Base-by-base conservation (phyloP, 2,888 invertebrate genomes). In the Drosophila neoperkinsi region DNA sequence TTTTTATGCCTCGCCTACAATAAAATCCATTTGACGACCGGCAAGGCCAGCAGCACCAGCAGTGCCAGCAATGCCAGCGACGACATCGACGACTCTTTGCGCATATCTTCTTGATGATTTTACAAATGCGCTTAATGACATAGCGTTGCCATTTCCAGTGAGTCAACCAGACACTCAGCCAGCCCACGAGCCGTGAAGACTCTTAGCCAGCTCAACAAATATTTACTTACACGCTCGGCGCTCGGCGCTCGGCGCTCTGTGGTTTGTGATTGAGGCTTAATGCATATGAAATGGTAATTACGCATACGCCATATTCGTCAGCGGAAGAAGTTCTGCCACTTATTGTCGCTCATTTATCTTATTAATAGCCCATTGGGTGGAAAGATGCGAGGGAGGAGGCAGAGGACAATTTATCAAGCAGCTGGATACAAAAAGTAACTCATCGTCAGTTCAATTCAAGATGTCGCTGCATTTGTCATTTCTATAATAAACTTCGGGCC, bases 271-370 rank as follows among this genome's bases (percentile, higher is more conserved):
- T 79, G 89, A 73, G 79, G 74, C 88, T 84, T 90, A 90, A 85
- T 88, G 90, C 85, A 85, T 85, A 90, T 88, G 85, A 88, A 90
- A 90, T 90, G 88, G 90, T 90, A 85, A 85, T 85, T 85, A 85
- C 85, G 85, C 88, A 88, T 90, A 76, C 83, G 90, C 78, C 85
- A 71, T 78, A 74, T 88, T 84, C 83, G 85, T 70, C 90, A 80
- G 71, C 80, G 89, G 82, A 88, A 84, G 84, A 74, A 68, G 71
- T 67, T 66, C 71, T 71, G 62, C 67, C 78, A 90, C 83, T 90
- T 88, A 85, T 88, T 88, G 85, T 71, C 78, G 90, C 90, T 85
- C 85, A 85, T 85, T 85, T 85, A 85, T 85, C 85, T 85, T 85
- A 82, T 85, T 88, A 85, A 85, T 90, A 88, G 85, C 78, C 61